These are phyloP conservation scores for Sebastes trivittatus DNA, from an alignment of 2,797 vertebrate species.

Conservation along the genomic window DNA sequence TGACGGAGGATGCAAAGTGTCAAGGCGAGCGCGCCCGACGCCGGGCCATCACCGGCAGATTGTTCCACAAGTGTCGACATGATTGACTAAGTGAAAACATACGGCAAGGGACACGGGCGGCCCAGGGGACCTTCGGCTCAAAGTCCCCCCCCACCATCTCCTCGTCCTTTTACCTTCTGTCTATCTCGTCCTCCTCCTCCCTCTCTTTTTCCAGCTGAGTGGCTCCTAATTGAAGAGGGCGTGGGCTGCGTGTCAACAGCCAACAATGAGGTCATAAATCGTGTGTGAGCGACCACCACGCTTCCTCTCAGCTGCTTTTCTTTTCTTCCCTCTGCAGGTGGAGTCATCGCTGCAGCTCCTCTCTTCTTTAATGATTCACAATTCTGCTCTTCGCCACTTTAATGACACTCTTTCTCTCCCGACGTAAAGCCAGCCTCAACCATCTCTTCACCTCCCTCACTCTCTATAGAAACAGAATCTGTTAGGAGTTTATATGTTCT, in stretches of 20 bases:
- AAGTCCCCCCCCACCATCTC: not conserved
- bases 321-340: not conserved
- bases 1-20: slow-evolving; percentile 51
- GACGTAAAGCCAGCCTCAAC: too few species aligned
- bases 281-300: not conserved
- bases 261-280: slow-evolving; percentile 60
- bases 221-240: slow-evolving; percentile 73
- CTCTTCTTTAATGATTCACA: not conserved
- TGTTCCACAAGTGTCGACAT: slow-evolving; percentile 72
- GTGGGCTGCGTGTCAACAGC: slow-evolving; percentile 44
- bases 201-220: slow-evolving; percentile 64
- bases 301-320: not conserved
- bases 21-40: slow-evolving; percentile 28
- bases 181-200: not conserved
- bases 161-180: slow-evolving; percentile 17
- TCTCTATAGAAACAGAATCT: not conserved
- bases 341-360: not conserved
- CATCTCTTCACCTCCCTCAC: not conserved
- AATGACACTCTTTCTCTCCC: not conserved
- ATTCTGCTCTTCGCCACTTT: not conserved
- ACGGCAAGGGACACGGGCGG: slow-evolving; percentile 46
- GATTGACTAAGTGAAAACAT: slow-evolving; percentile 82
- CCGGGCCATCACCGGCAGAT: slow-evolving; percentile 51
- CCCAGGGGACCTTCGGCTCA: slow-evolving; percentile 50
- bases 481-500: not conserved